Base-by-base conservation (phyloP, 2,113 vertebrate genomes). In the Sorex araneus region DNA sequence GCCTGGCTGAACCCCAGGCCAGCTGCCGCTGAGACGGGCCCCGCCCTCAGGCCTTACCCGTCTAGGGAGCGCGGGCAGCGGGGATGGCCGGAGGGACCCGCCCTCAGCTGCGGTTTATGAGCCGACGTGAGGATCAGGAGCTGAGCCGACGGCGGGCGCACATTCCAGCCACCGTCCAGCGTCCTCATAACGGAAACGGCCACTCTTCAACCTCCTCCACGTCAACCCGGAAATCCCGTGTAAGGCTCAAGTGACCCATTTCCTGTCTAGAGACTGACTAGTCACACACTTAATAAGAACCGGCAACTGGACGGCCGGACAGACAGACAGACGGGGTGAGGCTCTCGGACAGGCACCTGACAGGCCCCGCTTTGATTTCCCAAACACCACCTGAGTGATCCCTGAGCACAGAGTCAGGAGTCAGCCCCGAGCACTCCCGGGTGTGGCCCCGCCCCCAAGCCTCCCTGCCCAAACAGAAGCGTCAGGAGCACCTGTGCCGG, bases 131-230 rank as follows among this genome's bases (percentile, higher is more conserved):
- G 88, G n/a, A 84, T 64, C 82, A 0, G 90, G 12, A 23, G 70
- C 77, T 81, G 45, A 21, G 5, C 25, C 87, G 28, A 47, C 28
- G 67, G 6, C 13, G 86, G 3, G 36, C 78, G 63, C 80, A 90
- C 76, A 84, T 67, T 74, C 82, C 34, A 73, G 79, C 57, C 32
- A 40, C 12, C 74, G 1, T 87, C 73, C 85, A n/a, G 13, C 88
- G 87, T n/a, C 86, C 10, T 91, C 57, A 77, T 64, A 90, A 78
- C 19, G n/a, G 50, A 94, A 93, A 90, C 25, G 32, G 70, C n/a
- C 32, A 80, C 28, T 45, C 40, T 54, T 90, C 54, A 50, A 10
- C 47, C 47, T 50, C 47, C 70, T 7, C 23, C 23, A 93, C 73
- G 45, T 12, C 27, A 83, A 77, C 86, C 16, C 60, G 76, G 45